A percentile compares a stretch with the other conserved stretches of the same genome.
phyloP scores from a whole-genome alignment of 30 jellyfish, hydroid and myxozoan genomes.

The Aurelia sp. region DNA sequence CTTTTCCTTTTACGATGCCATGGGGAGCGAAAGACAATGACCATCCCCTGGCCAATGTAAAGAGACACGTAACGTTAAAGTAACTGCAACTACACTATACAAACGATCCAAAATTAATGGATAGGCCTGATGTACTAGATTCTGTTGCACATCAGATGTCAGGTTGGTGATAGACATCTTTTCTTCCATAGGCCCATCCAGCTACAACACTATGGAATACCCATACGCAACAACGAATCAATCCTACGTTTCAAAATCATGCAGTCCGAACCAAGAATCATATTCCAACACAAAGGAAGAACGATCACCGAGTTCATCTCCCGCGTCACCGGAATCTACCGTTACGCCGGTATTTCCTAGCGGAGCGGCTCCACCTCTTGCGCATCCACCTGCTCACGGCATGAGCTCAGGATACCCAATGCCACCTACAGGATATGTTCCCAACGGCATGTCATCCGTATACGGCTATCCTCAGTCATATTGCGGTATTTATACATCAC shows the following conservation, averaged over 20 bases:
- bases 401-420: constrained; percentile 54
- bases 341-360: constrained; percentile 46
- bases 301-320: constrained; percentile 72
- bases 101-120: too few relatives aligned
- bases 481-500: constrained; percentile 69
- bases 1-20: too few relatives aligned
- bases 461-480: constrained; percentile 70
- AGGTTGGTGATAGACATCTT: too few relatives aligned
- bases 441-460: constrained; percentile 64
- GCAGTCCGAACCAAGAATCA: constrained; percentile 44
- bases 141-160: too few relatives aligned
- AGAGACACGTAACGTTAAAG: too few relatives aligned
- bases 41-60: too few relatives aligned
- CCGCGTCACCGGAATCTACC: constrained; percentile 74
- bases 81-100: too few relatives aligned
- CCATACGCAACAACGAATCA: constrained; percentile 50
- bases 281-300: constrained; percentile 52
- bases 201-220: constrained; percentile 45
- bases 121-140: too few relatives aligned
- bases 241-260: constrained; percentile 26
- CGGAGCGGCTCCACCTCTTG: constrained; percentile 84
- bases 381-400: constrained; percentile 79
- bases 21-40: too few relatives aligned
- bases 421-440: constrained; percentile 62
- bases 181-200: constrained; percentile 26